Conservation (phyloP, 2,113 vertebrate genomes). For the Bos javanicus region DNA sequence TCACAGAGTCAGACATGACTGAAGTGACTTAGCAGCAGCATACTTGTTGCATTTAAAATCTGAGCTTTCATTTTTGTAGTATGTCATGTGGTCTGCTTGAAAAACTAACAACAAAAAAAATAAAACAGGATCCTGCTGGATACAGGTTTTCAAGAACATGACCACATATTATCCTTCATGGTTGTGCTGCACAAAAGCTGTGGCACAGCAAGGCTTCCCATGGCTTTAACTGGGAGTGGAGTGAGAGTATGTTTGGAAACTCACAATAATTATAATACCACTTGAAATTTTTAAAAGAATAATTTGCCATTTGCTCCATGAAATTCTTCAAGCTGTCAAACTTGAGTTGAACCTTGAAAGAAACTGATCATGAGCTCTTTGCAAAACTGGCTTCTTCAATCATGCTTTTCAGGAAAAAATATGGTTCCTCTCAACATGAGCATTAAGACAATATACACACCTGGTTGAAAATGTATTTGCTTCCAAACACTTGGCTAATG, state of each 20-base stretch:
- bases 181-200: too few species aligned
- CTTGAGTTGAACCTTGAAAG: slow-evolving; percentile 39
- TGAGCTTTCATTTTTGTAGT: background rate
- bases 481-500: background rate
- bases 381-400: slow-evolving; percentile 46
- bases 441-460: background rate
- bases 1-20: too few species aligned
- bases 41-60: background rate
- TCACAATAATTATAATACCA: background rate
- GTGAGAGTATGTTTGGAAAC: background rate
- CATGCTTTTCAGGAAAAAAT: slow-evolving; percentile 22
- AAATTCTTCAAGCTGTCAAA: slow-evolving; percentile 45
- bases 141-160: background rate
- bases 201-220: background rate
- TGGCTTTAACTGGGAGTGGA: background rate
- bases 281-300: background rate
- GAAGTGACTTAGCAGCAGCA: too few species aligned
- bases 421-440: background rate
- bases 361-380: slow-evolving; percentile 28
- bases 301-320: slow-evolving; percentile 4
- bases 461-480: background rate
- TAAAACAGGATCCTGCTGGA: background rate
- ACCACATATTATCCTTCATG: background rate
- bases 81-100: background rate
- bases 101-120: background rate